phyloP scores from a whole-genome alignment of 2,888 invertebrate species.

The Calliphora vomitoria region DNA sequence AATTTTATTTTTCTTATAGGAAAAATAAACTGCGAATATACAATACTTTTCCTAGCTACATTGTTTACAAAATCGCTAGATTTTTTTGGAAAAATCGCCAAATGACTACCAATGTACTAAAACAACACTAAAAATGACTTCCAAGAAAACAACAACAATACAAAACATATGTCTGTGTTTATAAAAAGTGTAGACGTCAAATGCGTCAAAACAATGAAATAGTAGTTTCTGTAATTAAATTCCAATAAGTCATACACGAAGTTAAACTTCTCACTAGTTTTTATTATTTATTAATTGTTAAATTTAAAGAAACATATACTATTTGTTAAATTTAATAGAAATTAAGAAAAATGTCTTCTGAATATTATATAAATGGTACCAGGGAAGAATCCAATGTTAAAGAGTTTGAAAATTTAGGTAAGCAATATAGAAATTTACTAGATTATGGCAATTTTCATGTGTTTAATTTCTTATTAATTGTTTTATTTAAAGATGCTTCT shows the following conservation, averaged over 20 bases:
- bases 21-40: too few species aligned
- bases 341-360: slow-evolving; percentile 58
- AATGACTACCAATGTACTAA: too few species aligned
- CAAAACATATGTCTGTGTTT: slow-evolving; percentile 12
- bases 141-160: neutral
- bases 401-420: slow-evolving; percentile 80
- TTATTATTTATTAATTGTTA: neutral
- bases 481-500: slow-evolving; percentile 85
- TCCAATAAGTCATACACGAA: slow-evolving; percentile 10
- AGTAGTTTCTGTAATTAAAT: neutral
- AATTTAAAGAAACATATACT: neutral
- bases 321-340: neutral
- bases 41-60: too few species aligned
- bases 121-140: neutral
- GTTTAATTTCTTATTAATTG: neutral
- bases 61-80: too few species aligned
- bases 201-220: neutral
- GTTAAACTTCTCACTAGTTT: neutral
- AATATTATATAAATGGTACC: slow-evolving; percentile 79
- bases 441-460: neutral
- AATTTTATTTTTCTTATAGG: too few species aligned
- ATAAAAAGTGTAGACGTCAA: neutral
- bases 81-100: too few species aligned
- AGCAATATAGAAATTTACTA: neutral
- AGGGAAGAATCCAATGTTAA: slow-evolving; percentile 79